Conservation (phyloP, 2,888 invertebrate species). For the Meteorus colon region DNA sequence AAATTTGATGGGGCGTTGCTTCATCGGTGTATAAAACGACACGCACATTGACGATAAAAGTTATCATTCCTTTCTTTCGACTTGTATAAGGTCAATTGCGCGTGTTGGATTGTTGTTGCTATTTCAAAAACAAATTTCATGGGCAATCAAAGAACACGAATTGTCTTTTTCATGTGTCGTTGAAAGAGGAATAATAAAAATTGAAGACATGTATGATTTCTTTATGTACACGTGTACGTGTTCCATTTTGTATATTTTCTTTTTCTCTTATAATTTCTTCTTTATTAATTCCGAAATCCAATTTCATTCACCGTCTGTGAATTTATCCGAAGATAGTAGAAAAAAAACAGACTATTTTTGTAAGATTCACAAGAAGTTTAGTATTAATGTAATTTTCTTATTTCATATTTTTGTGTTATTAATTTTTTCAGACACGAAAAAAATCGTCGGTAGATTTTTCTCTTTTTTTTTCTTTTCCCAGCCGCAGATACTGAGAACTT, state of each 20-base stretch:
- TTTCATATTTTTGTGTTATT: not conserved
- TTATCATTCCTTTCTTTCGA: not conserved
- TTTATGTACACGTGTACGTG: not conserved
- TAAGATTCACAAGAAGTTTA: too few relatives aligned
- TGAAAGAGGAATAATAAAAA: not conserved
- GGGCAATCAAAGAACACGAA: not conserved
- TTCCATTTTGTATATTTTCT: not conserved
- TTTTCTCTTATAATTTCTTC: not conserved
- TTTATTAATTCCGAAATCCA: not conserved
- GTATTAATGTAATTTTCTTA: not conserved
- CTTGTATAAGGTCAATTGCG: not conserved
- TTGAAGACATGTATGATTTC: not conserved
- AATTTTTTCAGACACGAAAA: too few relatives aligned
- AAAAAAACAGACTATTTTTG: too few relatives aligned
- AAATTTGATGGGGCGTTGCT: not conserved
- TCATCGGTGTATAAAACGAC: not conserved
- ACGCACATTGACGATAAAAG: not conserved
- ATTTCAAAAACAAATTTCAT: not conserved
- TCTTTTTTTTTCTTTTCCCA: not conserved
- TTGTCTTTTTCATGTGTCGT: not conserved
- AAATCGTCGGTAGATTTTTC: not conserved
- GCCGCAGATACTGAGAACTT: not conserved
- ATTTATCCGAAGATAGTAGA: too few relatives aligned
- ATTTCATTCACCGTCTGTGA: too few relatives aligned
- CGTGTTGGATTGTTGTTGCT: constrained; percentile 2